These are phyloP conservation scores for Malurus cyaneus DNA, from an alignment of 2,113 vertebrate genomes.

Conservation along the genomic window DNA sequence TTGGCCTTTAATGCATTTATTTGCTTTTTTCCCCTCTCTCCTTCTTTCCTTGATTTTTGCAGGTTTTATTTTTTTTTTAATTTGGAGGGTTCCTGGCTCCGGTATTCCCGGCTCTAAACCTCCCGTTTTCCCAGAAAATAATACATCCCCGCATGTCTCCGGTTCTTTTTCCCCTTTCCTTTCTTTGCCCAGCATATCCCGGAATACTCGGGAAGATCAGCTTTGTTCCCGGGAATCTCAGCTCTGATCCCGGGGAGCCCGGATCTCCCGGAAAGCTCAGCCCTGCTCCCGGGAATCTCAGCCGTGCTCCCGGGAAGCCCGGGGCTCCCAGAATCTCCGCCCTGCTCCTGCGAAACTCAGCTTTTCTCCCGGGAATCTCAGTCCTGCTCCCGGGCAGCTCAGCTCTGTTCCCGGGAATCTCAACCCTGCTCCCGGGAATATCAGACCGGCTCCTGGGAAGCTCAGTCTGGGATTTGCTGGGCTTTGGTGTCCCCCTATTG, in stretches of 20 bases:
- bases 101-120: constrained; percentile 83
- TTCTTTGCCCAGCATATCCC: not conserved
- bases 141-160: not conserved
- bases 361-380: not conserved
- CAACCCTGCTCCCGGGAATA: not conserved
- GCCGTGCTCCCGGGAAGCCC: too few species aligned
- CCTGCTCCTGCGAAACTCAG: not conserved
- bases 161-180: constrained; percentile 55
- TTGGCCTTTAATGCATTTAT: too few species aligned
- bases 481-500: constrained; percentile 77
- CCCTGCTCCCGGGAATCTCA: not conserved
- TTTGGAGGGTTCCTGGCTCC: not conserved
- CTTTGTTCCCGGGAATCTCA: too few species aligned
- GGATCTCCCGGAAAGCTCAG: too few species aligned
- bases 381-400: too few species aligned
- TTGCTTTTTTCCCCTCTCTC: not conserved
- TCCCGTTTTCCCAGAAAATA: constrained; percentile 81
- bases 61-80: constrained; percentile 13
- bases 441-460: not conserved
- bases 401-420: not conserved
- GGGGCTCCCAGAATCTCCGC: not conserved
- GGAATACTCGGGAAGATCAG: too few species aligned
- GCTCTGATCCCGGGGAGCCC: too few species aligned
- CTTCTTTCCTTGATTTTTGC: not conserved
- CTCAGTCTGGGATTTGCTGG: not conserved